Conservation (phyloP, 2,797 vertebrate species). For the Fistularia tabacaria region DNA sequence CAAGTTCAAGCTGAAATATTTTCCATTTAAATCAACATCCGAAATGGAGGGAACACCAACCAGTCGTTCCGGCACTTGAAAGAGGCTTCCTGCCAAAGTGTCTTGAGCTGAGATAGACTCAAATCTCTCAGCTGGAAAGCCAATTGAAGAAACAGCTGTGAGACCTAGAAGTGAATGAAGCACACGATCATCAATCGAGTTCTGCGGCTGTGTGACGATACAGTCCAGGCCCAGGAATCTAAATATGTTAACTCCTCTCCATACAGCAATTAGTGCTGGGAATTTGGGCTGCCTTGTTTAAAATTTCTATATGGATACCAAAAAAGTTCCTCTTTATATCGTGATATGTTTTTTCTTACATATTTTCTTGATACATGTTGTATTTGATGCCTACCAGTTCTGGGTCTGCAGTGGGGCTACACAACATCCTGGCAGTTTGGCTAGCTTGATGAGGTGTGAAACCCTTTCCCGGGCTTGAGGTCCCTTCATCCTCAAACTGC, state of each 20-base stretch:
- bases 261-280: no score
- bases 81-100: slow-evolving; percentile 75
- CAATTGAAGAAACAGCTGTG: slow-evolving; percentile 75
- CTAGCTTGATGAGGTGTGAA: slow-evolving; percentile 55
- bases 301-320: no score
- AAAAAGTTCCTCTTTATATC: no score
- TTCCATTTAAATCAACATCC: no score
- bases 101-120: slow-evolving; percentile 65
- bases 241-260: no score
- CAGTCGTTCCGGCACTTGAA: slow-evolving; percentile 82
- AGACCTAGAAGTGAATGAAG: slow-evolving; percentile 56
- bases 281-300: no score
- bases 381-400: slow-evolving; percentile 70
- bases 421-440: slow-evolving; percentile 74
- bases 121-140: slow-evolving; percentile 78
- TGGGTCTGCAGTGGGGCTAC: slow-evolving; percentile 68
- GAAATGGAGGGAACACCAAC: slow-evolving; percentile 60
- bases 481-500: slow-evolving; percentile 70
- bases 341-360: neutral
- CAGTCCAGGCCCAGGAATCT: no score
- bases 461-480: slow-evolving; percentile 39
- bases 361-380: slow-evolving; percentile 1
- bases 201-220: no score
- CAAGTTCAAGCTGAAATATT: no score
- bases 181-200: slow-evolving; percentile 1